Evolutionary conservation across 2,888 invertebrate species (phyloP).

Genomic region (Magallana nippona): DNA sequence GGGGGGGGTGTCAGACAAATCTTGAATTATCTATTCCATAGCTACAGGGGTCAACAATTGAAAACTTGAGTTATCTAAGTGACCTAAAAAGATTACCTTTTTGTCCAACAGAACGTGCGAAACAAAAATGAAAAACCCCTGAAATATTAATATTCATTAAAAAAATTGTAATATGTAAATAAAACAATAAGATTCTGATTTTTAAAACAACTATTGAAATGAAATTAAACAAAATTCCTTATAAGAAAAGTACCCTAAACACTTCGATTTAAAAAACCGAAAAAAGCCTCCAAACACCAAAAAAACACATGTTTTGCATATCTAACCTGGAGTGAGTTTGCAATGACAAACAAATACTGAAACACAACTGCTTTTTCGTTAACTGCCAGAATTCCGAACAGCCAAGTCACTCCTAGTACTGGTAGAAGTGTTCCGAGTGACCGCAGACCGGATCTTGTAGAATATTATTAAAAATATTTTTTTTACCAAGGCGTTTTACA

Average conservation of each 20-base stretch:
- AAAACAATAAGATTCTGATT: neutral
- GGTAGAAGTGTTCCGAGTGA: slow-evolving; percentile 1
- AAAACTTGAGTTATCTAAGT: too few species aligned
- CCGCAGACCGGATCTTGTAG: neutral
- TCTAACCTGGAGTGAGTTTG: neutral
- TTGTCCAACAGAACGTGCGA: neutral
- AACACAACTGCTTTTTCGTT: neutral
- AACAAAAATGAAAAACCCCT: slow-evolving; percentile 6
- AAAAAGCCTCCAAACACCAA: too few species aligned
- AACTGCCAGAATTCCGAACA: neutral
- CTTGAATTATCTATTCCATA: too few species aligned
- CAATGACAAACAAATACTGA: neutral
- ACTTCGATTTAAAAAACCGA: too few species aligned
- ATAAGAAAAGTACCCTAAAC: neutral
- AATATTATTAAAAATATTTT: neutral
- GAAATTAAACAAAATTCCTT: neutral
- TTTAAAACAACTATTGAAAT: neutral
- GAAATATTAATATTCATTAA: neutral
- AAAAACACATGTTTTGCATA: neutral
- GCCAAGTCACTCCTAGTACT: neutral
- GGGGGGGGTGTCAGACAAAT: too few species aligned
- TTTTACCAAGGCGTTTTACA: neutral
- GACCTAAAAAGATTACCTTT: neutral
- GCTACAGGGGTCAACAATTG: too few species aligned
- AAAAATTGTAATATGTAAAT: neutral